Base-by-base conservation (phyloP, 2,797 vertebrate genomes). In the Scomberomorus guttatus region DNA sequence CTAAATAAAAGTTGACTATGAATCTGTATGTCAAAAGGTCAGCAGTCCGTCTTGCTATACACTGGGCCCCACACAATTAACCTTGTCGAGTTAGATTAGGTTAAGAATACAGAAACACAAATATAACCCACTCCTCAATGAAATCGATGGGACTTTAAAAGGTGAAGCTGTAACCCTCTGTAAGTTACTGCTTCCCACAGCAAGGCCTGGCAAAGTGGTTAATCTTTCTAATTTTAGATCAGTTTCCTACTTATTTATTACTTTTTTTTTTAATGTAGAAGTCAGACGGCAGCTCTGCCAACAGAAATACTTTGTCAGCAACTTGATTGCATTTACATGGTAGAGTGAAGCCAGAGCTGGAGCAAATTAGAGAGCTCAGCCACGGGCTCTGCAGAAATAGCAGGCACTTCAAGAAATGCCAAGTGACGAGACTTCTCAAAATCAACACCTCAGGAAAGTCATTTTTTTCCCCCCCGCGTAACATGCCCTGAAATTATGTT, bases 251-350 rank as follows among this genome's bases (percentile, higher is more conserved):
- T 52, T 84, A 63, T 84, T 88, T 91, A 61, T 84, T 92, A 83
- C 42, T 70, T 81, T 72, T 56, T 70, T 74, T 84, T 75, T 74
- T 55, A 82, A 91, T 80, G 80, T 82, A 81, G 69, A 74, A 75
- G 74, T 77, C 87, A 90, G 89, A 79, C 83, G 66, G 87, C 83
- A 56, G 80, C 74, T 72, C 80, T 80, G 91, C 89, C 90, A 92
- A 93, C 73, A 90, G 91, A 94, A 94, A 91, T 81, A 92, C 89
- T 87, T 89, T 85, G 91, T 94, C 89, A 94, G 92, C 91, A 92
- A 85, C 88, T 81, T 88, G 85, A 92, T 91, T 90, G 85, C 82
- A 90, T 94, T 94, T 92, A 92, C 88, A 94, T 92, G 92, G 90
- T 84, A 92, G 87, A 91, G 79, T 86, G 87, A 90, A 86, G 83